Evolutionary conservation across 2,888 invertebrate species (phyloP), one percentile per base, ranked within the genome.

Genomic region (Zaprionus obscuricornis): DNA sequence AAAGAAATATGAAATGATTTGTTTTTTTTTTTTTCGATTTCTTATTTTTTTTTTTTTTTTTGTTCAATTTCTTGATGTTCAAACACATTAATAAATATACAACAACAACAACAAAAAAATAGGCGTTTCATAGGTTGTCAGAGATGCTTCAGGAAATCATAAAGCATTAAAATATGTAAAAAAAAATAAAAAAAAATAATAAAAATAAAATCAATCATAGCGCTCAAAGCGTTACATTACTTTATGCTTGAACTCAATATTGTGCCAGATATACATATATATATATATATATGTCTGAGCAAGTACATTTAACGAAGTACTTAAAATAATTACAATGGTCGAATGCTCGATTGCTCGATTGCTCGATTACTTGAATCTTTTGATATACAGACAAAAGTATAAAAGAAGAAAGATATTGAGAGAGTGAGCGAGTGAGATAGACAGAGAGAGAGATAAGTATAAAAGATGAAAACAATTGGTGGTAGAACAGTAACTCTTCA

Each of bases 21-120:
- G n/a, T n/a, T n/a, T n/a, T n/a, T n/a, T n/a, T n/a, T n/a, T n/a
- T n/a, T n/a, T n/a, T n/a, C n/a, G n/a, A n/a, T n/a, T 51, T 74
- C 65, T 40, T 45, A 58, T n/a, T n/a, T n/a, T n/a, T n/a, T n/a
- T n/a, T 58, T 37, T 26, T 3, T 36, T 27, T 11, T 43, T 52
- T 59, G 49, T 59, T 71, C 33, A 42, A 60, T 59, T 54, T 31
- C 42, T 60, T 59, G 47, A 72, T 81, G 62, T 70, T 84, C 39
- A 33, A 66, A 68, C 78, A 79, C 81, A 81, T 85, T 84, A 82
- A 85, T 86, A 81, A n/a, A n/a, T n/a, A n/a, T n/a, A n/a, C n/a
- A n/a, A n/a, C n/a, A n/a, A n/a, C n/a, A n/a, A n/a, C n/a, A n/a
- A n/a, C n/a, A n/a, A n/a, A n/a, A 68, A 87, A 85, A 51, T 22